Percentiles rank a stretch among this genome's conserved stretches.
Conservation (phyloP, 2,888 invertebrate genomes). For the Eupithecia centaureata region DNA sequence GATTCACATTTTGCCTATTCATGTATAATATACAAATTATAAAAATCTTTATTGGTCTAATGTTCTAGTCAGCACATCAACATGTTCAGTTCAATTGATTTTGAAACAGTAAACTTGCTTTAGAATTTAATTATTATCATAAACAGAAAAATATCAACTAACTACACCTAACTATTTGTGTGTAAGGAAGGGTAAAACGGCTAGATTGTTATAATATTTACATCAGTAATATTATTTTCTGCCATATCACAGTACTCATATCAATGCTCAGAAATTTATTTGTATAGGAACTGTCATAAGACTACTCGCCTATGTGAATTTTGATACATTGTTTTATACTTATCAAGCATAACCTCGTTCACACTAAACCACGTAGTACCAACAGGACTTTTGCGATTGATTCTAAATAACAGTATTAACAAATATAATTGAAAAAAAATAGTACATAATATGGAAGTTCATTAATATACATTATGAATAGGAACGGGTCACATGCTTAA, state of each 20-base stretch:
- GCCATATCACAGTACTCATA: neutral
- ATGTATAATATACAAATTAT: constrained; percentile 81
- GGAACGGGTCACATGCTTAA: too few species aligned
- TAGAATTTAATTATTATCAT: neutral
- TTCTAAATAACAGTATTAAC: too few species aligned
- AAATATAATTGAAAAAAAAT: too few species aligned
- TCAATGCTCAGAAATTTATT: neutral
- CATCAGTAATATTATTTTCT: neutral
- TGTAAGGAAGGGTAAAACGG: neutral
- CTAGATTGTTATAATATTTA: neutral
- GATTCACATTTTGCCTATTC: constrained; percentile 83
- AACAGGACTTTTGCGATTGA: too few species aligned
- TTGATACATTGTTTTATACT: too few species aligned
- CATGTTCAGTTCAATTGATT: constrained; percentile 22
- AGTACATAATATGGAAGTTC: too few species aligned
- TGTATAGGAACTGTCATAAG: too few species aligned
- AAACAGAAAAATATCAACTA: neutral
- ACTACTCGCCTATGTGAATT: too few species aligned
- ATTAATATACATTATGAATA: too few species aligned
- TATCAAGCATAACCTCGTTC: too few species aligned
- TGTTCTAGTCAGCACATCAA: constrained; percentile 47
- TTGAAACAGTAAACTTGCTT: neutral
- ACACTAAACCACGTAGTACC: too few species aligned
- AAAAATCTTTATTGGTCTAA: constrained; percentile 69
- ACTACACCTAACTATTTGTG: neutral